Evolutionary conservation across 1,140 invertebrate genomes (phyloP).

Genomic region (Ylistrum balloti): DNA sequence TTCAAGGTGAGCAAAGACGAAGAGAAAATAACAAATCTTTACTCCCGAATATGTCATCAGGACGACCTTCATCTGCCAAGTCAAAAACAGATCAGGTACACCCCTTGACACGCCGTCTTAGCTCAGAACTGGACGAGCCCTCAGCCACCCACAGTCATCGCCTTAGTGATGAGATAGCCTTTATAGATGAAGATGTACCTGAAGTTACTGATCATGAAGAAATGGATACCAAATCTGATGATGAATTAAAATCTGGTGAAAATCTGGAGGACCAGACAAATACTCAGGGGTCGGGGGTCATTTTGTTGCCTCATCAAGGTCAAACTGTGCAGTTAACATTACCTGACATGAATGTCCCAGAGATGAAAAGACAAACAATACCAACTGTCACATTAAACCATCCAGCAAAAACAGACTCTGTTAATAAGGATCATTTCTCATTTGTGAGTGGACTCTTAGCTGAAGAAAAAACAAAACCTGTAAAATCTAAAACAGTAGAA

Average conservation of each 20-base stretch:
- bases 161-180: background rate
- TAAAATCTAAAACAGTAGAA: background rate
- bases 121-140: background rate
- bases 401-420: background rate
- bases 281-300: background rate
- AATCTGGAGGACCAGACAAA: background rate
- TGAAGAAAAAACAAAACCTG: background rate
- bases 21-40: background rate
- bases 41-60: background rate
- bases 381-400: background rate
- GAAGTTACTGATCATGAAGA: background rate
- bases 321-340: background rate
- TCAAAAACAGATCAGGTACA: background rate
- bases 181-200: background rate
- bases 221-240: background rate
- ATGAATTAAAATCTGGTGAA: background rate
- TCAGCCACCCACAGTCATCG: background rate
- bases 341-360: background rate
- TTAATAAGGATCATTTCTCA: background rate
- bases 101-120: background rate
- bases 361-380: background rate
- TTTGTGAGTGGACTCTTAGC: slow-evolving; percentile 13
- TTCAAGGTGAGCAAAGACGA: background rate
- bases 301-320: background rate
- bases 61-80: slow-evolving; percentile 4